phyloP scores from a whole-genome alignment of 2,113 vertebrate genomes.

The Rhynchopsitta pachyrhyncha region DNA sequence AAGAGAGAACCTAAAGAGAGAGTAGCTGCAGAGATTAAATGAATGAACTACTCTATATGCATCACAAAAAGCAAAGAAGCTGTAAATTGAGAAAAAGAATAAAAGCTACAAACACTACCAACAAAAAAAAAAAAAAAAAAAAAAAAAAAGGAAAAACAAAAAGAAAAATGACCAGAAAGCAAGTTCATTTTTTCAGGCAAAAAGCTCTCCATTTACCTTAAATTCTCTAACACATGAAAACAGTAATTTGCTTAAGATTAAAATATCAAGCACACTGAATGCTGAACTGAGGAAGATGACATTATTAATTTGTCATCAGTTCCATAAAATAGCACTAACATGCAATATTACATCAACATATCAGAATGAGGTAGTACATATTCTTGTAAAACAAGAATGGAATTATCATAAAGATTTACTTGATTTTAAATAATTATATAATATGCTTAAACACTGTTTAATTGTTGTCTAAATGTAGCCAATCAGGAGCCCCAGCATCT shows the following conservation, averaged over 20 bases:
- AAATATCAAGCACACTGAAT: not conserved
- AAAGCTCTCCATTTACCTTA: not conserved
- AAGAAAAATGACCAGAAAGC: not conserved
- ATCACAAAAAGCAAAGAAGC: not conserved
- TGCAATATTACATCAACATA: not conserved
- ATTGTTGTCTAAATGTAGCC: not conserved
- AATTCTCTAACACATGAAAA: not conserved
- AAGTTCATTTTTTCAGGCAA: not conserved
- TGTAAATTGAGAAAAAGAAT: not conserved
- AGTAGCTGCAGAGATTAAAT: not conserved
- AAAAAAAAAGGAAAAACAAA: too few species aligned
- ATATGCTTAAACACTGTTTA: not conserved
- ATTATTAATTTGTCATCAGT: not conserved
- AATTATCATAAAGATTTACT: not conserved
- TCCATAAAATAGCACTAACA: not conserved
- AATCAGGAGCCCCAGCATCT: not conserved
- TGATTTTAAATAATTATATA: not conserved
- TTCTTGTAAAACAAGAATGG: not conserved
- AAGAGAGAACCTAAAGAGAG: not conserved
- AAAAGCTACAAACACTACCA: not conserved
- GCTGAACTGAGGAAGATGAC: not conserved
- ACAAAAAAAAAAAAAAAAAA: not conserved
- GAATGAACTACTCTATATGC: not conserved
- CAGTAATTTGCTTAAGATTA: not conserved
- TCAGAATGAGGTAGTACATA: not conserved